Conservation (phyloP, 2,888 invertebrate species). For the Darwinula stevensoni region DNA sequence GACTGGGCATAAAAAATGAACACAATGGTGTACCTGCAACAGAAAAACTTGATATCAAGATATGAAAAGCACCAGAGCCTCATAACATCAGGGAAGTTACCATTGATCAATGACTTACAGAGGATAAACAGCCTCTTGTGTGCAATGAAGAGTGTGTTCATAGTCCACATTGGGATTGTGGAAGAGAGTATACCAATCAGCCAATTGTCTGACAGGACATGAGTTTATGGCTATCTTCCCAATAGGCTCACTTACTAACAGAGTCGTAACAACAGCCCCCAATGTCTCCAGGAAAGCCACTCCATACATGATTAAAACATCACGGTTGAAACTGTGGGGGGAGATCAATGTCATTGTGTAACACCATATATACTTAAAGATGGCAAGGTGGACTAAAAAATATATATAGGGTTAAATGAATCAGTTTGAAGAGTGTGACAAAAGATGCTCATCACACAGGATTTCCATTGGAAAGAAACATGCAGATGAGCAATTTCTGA, state of each 20-base stretch:
- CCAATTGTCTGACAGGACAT: constrained; percentile 43
- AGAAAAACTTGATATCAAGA: constrained; percentile 6
- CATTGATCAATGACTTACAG: constrained; percentile 60
- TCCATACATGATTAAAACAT: no score
- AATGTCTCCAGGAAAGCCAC: no score
- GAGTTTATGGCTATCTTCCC: constrained; percentile 43
- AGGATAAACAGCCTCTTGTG: constrained; percentile 92
- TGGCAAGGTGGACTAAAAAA: no score
- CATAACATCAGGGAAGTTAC: neutral
- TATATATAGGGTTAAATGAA: no score
- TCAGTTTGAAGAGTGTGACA: no score
- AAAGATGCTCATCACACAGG: no score
- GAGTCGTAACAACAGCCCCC: constrained; percentile 43
- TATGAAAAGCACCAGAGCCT: neutral
- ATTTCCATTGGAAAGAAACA: no score
- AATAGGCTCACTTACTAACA: constrained; percentile 49
- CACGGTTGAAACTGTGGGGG: no score
- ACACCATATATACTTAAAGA: no score
- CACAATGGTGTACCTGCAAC: constrained; percentile 59
- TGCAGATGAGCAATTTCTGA: no score
- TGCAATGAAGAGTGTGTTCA: constrained; percentile 59
- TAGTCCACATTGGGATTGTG: constrained; percentile 84
- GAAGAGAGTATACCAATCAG: constrained; percentile 90
- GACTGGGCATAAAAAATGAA: constrained; percentile 64
- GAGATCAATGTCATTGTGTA: no score